phyloP scores from a whole-genome alignment of 2,888 invertebrate genomes.

The Synanthedon vespiformis region DNA sequence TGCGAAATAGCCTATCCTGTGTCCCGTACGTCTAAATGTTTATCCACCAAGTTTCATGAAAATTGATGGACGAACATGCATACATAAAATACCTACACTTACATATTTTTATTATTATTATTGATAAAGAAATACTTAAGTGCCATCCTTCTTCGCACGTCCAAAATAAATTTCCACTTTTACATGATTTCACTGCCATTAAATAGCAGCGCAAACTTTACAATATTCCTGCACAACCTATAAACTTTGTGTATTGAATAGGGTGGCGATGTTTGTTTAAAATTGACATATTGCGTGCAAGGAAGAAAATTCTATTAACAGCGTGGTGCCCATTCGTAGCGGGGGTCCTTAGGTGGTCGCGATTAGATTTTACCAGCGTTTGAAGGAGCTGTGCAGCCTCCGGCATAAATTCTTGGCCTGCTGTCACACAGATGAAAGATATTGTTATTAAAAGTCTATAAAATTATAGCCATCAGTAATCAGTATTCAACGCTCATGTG shows the following conservation, averaged over 20 bases:
- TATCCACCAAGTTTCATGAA: too few relatives aligned
- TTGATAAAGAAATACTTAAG: too few relatives aligned
- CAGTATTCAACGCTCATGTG: conserved; percentile 58
- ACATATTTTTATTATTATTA: too few relatives aligned
- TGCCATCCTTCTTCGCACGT: too few relatives aligned
- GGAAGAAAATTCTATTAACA: background rate
- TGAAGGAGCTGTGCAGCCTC: background rate
- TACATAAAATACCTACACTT: too few relatives aligned
- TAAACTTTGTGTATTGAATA: background rate
- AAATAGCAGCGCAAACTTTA: too few relatives aligned
- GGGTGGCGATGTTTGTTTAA: background rate
- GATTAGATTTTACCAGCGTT: background rate
- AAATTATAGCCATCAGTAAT: conserved; percentile 16
- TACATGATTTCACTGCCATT: too few relatives aligned
- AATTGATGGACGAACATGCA: too few relatives aligned
- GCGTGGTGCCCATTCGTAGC: background rate
- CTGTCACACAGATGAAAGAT: background rate
- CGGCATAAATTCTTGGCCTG: background rate
- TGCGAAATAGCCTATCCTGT: too few relatives aligned
- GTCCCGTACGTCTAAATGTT: too few relatives aligned
- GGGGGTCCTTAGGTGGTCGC: background rate
- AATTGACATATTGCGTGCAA: background rate
- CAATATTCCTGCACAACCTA: too few relatives aligned
- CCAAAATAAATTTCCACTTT: too few relatives aligned
- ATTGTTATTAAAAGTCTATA: background rate